These are phyloP conservation scores for Sinelater perroti DNA, from an alignment of 2,888 invertebrate genomes.

Conservation along the genomic window DNA sequence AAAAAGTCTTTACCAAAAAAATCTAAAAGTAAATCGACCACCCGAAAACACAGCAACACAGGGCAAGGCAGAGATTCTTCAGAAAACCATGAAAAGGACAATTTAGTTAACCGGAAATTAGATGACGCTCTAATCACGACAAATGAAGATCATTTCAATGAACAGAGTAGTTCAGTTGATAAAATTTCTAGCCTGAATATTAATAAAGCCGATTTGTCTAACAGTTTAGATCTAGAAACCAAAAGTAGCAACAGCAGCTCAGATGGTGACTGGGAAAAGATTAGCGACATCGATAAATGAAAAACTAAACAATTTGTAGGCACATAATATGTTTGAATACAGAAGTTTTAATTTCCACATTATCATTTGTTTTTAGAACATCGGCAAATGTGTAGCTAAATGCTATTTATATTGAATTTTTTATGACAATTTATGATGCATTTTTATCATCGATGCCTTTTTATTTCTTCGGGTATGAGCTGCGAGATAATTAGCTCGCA, in stretches of 20 bases:
- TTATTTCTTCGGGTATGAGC: too few species aligned
- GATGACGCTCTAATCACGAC: constrained; percentile 30
- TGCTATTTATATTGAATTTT: too few species aligned
- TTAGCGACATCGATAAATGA: constrained; percentile 54
- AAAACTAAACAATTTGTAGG: neutral
- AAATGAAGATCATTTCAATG: constrained; percentile 33
- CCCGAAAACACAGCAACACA: neutral
- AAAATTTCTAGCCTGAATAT: constrained; percentile 38
- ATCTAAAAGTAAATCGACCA: constrained; percentile 4
- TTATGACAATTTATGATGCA: too few species aligned
- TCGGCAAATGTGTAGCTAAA: too few species aligned
- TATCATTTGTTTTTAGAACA: too few species aligned
- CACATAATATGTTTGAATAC: too few species aligned
- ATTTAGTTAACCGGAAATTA: constrained; percentile 2
- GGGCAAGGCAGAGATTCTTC: neutral
- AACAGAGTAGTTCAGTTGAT: constrained; percentile 29
- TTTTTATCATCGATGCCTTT: too few species aligned
- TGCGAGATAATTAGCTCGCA: too few species aligned
- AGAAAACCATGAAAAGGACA: constrained; percentile 26
- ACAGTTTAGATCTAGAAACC: constrained; percentile 51
- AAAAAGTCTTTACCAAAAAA: constrained; percentile 38
- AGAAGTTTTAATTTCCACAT: too few species aligned
- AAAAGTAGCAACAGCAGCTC: constrained; percentile 56
- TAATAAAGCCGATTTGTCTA: constrained; percentile 49
- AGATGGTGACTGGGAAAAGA: constrained; percentile 62